phyloP scores from a whole-genome alignment of 1,140 invertebrate species.

The Drosophila yakuba region DNA sequence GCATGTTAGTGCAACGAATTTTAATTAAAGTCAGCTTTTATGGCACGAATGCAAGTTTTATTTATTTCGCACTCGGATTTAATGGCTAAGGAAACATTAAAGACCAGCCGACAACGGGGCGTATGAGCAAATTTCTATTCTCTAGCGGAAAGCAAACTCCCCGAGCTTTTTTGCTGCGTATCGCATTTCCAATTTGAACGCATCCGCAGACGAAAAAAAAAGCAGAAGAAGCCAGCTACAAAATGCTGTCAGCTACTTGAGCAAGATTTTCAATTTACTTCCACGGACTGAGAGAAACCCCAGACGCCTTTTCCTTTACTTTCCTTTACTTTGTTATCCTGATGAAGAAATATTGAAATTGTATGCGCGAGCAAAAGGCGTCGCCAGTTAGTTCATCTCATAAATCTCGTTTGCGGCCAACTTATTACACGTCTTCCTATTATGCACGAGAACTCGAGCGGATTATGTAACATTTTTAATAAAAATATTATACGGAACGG shows the following conservation, averaged over 20 bases:
- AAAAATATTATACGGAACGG: slow-evolving; percentile 12
- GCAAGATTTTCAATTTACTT: slow-evolving; percentile 78
- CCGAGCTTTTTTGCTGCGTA: slow-evolving; percentile 30
- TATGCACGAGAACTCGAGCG: not conserved
- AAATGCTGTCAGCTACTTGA: slow-evolving; percentile 64
- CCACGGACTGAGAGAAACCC: slow-evolving; percentile 10
- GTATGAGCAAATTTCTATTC: slow-evolving; percentile 62
- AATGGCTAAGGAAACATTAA: slow-evolving; percentile 47
- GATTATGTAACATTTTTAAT: slow-evolving; percentile 28
- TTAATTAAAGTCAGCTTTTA: slow-evolving; percentile 78
- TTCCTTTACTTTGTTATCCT: slow-evolving; percentile 28
- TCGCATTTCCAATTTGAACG: slow-evolving; percentile 75
- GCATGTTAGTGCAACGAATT: slow-evolving; percentile 47
- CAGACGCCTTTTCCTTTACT: slow-evolving; percentile 10
- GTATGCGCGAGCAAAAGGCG: slow-evolving; percentile 52
- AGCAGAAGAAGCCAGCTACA: slow-evolving; percentile 15
- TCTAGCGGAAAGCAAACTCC: slow-evolving; percentile 18
- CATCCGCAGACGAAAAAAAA: slow-evolving; percentile 30
- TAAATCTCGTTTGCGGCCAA: slow-evolving; percentile 68
- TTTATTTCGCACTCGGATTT: slow-evolving; percentile 36
- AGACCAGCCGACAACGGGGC: slow-evolving; percentile 47
- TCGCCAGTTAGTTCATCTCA: slow-evolving; percentile 66
- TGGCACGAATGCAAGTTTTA: slow-evolving; percentile 65
- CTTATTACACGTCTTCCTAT: slow-evolving; percentile 20
- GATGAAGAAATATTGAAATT: slow-evolving; percentile 81